These are phyloP conservation scores for Amorpha juglandis DNA, from an alignment of 2,888 invertebrate genomes.

Conservation along the genomic window DNA sequence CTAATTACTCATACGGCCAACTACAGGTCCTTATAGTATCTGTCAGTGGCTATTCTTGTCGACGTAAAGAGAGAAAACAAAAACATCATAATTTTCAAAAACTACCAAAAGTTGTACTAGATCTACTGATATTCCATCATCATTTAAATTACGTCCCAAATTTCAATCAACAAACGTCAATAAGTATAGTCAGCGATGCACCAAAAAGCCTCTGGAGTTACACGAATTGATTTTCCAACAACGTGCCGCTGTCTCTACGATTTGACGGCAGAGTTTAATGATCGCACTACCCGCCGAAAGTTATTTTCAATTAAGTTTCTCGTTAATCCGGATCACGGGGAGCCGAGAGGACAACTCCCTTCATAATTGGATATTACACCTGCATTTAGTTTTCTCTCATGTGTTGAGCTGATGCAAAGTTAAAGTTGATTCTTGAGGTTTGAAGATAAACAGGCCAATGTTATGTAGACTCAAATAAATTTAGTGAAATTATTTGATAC, in stretches of 20 bases:
- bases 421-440: neutral
- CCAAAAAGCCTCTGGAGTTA: conserved; percentile 64
- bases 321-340: conserved; percentile 77
- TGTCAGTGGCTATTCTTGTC: no score
- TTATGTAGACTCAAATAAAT: neutral
- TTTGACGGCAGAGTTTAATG: conserved; percentile 72
- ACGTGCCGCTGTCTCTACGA: conserved; percentile 49
- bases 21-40: no score
- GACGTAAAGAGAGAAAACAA: no score
- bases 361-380: conserved; percentile 75
- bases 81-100: no score
- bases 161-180: conserved; percentile 25
- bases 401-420: conserved; percentile 14
- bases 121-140: no score
- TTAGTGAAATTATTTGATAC: neutral
- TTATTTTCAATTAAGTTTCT: conserved; percentile 80
- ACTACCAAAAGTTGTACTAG: no score
- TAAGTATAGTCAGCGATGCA: conserved; percentile 29
- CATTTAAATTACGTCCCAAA: conserved; percentile 2
- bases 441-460: neutral
- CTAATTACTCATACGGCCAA: no score
- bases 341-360: conserved; percentile 64
- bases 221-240: conserved; percentile 59
- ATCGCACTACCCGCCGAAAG: conserved; percentile 68
- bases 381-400: conserved; percentile 42